Evolutionary conservation across 2,113 vertebrate species (phyloP).

Genomic region (Sturnira hondurensis): DNA sequence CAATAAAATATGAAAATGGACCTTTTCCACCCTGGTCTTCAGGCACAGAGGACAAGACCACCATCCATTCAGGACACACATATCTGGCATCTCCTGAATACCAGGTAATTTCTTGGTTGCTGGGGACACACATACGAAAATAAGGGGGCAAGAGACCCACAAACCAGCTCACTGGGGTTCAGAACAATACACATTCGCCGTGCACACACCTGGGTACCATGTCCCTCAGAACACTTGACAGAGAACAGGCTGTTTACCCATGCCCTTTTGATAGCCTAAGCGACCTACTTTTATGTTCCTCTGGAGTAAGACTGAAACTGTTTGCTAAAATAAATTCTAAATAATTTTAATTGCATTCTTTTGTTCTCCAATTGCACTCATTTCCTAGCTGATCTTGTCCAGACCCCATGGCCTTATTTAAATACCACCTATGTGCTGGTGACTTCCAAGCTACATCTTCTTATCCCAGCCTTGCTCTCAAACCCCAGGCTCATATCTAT

Average conservation of each 20-base stretch:
- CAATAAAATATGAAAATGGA: not conserved
- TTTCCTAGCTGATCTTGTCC: not conserved
- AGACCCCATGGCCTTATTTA: not conserved
- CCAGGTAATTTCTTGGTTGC: not conserved
- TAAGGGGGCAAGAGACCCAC: too few relatives aligned
- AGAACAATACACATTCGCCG: not conserved
- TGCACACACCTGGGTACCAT: fast-evolving
- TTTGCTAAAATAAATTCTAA: not conserved
- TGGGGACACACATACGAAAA: not conserved
- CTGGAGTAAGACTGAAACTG: not conserved
- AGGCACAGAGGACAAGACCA: not conserved
- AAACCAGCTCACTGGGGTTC: not conserved
- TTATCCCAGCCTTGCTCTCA: not conserved
- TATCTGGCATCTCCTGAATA: not conserved
- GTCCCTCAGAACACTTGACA: not conserved
- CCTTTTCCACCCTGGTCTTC: not conserved
- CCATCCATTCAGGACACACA: not conserved
- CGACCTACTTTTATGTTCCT: not conserved
- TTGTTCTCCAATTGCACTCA: not conserved
- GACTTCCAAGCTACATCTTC: not conserved
- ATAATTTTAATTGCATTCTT: not conserved
- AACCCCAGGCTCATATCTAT: not conserved
- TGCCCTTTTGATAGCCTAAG: not conserved
- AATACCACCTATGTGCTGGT: not conserved
- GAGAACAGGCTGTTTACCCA: not conserved